phyloP scores from a whole-genome alignment of 2,888 invertebrate genomes.

The Drosophila buzzatii region DNA sequence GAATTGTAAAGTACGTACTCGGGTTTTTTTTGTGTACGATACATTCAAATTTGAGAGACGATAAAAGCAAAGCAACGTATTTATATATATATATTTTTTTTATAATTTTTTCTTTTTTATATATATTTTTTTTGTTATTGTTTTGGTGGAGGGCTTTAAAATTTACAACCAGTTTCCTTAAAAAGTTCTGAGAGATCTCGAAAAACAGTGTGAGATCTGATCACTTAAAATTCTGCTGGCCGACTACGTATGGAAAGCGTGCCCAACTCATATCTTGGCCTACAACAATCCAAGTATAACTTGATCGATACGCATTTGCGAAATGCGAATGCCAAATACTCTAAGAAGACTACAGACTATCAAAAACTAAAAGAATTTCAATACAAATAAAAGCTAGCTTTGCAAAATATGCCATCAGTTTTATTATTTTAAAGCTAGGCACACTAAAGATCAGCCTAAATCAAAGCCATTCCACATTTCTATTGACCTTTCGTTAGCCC shows the following conservation, averaged over 20 bases:
- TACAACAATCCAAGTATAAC: neutral
- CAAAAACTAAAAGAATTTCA: neutral
- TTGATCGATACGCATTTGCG: neutral
- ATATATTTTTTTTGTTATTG: neutral
- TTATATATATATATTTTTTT: neutral
- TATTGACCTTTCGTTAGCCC: neutral
- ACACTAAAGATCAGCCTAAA: no score
- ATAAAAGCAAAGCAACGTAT: conserved; percentile 40
- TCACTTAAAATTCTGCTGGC: neutral
- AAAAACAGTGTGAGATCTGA: neutral
- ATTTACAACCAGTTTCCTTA: conserved; percentile 8
- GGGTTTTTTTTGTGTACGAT: conserved; percentile 48
- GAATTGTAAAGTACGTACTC: conserved; percentile 40
- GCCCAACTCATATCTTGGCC: neutral
- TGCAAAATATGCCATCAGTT: no score
- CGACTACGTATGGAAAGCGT: conserved; percentile 7
- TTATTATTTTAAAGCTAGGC: no score
- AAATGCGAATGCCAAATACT: neutral
- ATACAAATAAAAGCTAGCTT: neutral
- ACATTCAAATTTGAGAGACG: conserved; percentile 68
- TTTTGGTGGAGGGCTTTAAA: neutral
- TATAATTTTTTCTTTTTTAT: neutral
- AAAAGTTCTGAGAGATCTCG: neutral
- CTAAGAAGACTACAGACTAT: neutral
- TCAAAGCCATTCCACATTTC: no score